Evolutionary conservation across 2,797 vertebrate genomes (phyloP).

Genomic region (Pelochelys cantorii): DNA sequence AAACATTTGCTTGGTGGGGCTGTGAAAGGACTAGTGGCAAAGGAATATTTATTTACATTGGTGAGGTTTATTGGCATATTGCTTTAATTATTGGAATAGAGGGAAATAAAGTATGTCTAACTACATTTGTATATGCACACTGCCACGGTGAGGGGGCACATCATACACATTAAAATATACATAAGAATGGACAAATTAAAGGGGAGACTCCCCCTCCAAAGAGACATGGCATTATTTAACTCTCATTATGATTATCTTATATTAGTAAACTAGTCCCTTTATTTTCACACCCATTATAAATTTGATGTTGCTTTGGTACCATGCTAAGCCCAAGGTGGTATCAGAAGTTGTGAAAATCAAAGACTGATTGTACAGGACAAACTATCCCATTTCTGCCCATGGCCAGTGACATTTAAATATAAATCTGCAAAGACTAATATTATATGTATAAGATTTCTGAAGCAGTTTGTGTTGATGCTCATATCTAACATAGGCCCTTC

Average conservation of each 20-base stretch:
- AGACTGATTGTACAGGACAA: neutral
- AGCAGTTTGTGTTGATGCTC: neutral
- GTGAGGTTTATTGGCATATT: neutral
- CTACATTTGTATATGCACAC: neutral
- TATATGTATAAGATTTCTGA: neutral
- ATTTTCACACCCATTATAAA: neutral
- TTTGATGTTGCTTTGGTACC: neutral
- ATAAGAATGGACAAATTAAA: accelerated
- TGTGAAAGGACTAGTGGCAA: neutral
- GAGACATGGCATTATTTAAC: accelerated
- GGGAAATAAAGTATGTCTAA: neutral
- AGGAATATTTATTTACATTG: neutral
- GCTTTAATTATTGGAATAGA: neutral
- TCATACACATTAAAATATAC: neutral
- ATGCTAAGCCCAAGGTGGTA: neutral
- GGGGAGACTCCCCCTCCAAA: neutral
- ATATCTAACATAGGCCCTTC: neutral
- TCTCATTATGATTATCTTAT: accelerated
- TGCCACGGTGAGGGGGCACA: neutral
- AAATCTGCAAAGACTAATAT: neutral
- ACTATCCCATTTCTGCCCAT: neutral
- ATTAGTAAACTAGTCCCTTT: neutral
- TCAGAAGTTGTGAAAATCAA: neutral
- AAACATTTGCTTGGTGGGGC: neutral
- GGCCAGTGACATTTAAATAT: neutral